Percentiles rank a stretch among this genome's conserved stretches.
Evolutionary conservation across 2,797 vertebrate genomes (phyloP).

Genomic region (Geotrypetes seraphini): DNA sequence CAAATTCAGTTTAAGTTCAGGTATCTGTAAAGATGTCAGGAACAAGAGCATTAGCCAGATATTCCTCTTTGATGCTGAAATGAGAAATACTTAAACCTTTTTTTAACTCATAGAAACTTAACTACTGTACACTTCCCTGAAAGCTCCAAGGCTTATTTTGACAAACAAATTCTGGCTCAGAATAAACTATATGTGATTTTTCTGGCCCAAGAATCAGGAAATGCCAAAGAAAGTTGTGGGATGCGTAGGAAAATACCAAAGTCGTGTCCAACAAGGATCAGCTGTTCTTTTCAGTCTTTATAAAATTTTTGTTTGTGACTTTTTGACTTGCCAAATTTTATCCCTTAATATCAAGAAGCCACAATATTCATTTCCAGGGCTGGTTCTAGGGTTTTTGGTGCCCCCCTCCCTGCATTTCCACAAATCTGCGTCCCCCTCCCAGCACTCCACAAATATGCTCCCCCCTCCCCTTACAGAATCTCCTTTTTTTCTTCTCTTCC

Average conservation of each 20-base stretch:
- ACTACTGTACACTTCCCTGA: constrained; percentile 28
- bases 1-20: too few relatives aligned
- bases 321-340: constrained; percentile 23
- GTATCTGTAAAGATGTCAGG: too few relatives aligned
- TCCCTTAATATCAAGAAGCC: constrained; percentile 29
- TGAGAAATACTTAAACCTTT: constrained; percentile 22
- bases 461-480: too few relatives aligned
- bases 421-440: too few relatives aligned
- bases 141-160: constrained; percentile 27
- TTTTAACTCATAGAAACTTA: constrained; percentile 26
- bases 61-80: too few relatives aligned
- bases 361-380: too few relatives aligned
- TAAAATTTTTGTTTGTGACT: constrained; percentile 29
- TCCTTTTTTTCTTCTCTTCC: too few relatives aligned
- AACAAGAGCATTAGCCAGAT: too few relatives aligned
- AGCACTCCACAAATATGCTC: too few relatives aligned
- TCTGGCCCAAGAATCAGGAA: constrained; percentile 42
- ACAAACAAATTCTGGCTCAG: constrained; percentile 26
- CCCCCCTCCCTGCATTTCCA: too few relatives aligned
- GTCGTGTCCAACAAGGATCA: constrained; percentile 39
- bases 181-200: constrained; percentile 32
- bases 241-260: constrained; percentile 35
- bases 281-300: constrained; percentile 22
- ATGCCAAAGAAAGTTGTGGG: constrained; percentile 40
- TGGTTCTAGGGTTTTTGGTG: too few relatives aligned